Evolutionary conservation across 2,888 invertebrate species (phyloP).

Genomic region (Muscina levida): DNA sequence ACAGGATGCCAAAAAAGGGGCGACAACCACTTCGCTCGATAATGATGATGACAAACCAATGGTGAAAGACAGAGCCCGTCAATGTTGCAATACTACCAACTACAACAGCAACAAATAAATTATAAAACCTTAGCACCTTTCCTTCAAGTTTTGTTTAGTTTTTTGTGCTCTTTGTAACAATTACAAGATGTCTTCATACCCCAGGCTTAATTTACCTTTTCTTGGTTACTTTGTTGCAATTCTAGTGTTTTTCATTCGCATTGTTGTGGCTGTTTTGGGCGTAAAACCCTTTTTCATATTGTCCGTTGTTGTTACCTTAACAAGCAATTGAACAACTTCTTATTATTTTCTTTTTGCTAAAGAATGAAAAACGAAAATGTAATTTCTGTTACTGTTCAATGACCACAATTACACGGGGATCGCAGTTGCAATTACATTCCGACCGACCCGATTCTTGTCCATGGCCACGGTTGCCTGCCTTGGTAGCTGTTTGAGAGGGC

Average conservation of each 20-base stretch:
- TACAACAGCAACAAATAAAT: neutral
- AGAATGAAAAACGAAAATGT: neutral
- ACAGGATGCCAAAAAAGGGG: conserved; percentile 23
- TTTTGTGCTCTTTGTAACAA: conserved; percentile 1
- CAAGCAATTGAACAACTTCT: neutral
- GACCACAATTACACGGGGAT: conserved; percentile 26
- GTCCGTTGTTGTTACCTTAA: neutral
- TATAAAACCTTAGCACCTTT: conserved; percentile 11
- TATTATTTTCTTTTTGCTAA: neutral
- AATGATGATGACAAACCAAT: neutral
- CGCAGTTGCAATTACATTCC: neutral
- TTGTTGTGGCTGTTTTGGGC: neutral
- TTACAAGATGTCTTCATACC: conserved; percentile 18
- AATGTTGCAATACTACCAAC: neutral
- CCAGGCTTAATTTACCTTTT: neutral
- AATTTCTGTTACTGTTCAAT: conserved; percentile 31
- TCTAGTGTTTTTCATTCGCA: neutral
- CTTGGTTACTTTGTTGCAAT: neutral
- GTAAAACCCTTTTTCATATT: neutral
- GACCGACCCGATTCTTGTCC: neutral
- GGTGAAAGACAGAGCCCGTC: no score
- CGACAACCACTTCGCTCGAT: neutral
- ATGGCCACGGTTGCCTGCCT: neutral
- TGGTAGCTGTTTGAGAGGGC: neutral
- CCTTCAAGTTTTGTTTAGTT: neutral